A percentile compares a stretch with the other conserved stretches of the same genome.
Conservation (phyloP, 1,140 invertebrate genomes). For the Diuraphis noxia region DNA sequence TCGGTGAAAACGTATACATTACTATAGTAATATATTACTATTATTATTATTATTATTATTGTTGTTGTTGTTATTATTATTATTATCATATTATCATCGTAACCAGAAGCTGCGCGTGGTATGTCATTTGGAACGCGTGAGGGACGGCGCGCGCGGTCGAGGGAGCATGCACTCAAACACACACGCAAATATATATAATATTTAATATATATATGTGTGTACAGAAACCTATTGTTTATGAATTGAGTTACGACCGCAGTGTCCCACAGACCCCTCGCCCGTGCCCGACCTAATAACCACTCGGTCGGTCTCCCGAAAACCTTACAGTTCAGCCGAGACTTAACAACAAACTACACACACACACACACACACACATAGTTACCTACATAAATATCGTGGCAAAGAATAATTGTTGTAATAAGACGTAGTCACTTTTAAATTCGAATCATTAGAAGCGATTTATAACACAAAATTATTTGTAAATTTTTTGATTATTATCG, state of each 20-base stretch:
- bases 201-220: not conserved
- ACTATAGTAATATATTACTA: not conserved
- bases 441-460: not conserved
- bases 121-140: conserved; percentile 4
- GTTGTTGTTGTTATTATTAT: not conserved
- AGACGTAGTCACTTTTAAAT: not conserved
- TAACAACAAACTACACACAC: not conserved
- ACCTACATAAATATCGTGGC: not conserved
- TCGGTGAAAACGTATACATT: conserved; percentile 26
- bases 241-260: conserved; percentile 32
- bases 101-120: conserved; percentile 33
- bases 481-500: not conserved
- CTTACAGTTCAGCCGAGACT: not conserved
- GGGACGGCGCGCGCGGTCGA: not conserved
- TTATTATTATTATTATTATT: not conserved
- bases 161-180: conserved; percentile 1
- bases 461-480: not conserved
- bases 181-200: not conserved
- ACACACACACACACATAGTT: not conserved
- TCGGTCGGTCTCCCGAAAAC: conserved; percentile 5
- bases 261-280: not conserved
- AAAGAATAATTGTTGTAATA: not conserved
- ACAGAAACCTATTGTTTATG: conserved; percentile 34
- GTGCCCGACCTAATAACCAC: not conserved
- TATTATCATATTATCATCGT: not conserved